Evolutionary conservation across 64 coral and sea anemone genomes (phyloP).

Genomic region (Montipora efflorescens): DNA sequence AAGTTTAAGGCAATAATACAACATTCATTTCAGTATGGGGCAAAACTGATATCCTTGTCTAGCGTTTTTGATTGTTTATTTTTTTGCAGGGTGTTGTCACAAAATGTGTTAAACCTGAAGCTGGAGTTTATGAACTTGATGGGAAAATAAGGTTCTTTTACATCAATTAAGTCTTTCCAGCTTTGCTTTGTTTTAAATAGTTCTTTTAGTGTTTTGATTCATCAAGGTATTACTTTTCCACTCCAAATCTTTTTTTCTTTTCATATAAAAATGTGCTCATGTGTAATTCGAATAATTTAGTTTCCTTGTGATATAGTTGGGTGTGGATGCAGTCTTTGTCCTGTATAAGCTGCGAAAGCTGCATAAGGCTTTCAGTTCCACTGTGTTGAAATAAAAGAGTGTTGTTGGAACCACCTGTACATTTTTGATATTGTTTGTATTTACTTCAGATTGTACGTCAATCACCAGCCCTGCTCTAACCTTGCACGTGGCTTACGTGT

Average conservation of each 20-base stretch:
- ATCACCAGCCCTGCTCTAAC: conserved; percentile 67
- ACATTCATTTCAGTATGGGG: not conserved
- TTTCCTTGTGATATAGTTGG: too few relatives aligned
- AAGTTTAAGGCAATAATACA: not conserved
- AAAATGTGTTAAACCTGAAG: conserved; percentile 58
- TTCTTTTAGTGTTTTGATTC: too few relatives aligned
- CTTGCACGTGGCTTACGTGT: conserved; percentile 61
- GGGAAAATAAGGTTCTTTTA: conserved; percentile 58
- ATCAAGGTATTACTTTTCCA: not conserved
- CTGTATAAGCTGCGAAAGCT: too few relatives aligned
- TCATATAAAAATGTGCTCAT: too few relatives aligned
- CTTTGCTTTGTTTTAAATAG: too few relatives aligned
- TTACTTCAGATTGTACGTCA: conserved; percentile 48
- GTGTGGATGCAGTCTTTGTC: too few relatives aligned
- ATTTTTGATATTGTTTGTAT: not conserved
- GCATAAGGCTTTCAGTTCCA: too few relatives aligned
- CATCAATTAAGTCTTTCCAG: too few relatives aligned
- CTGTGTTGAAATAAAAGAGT: too few relatives aligned
- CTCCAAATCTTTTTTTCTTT: not conserved
- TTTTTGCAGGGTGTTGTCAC: conserved; percentile 62
- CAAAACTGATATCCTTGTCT: not conserved
- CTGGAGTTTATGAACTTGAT: conserved; percentile 81
- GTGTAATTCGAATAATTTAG: too few relatives aligned
- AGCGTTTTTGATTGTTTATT: not conserved
- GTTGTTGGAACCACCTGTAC: not conserved